A percentile compares a stretch with the other conserved stretches of the same genome.
Conservation (phyloP, 2,113 vertebrate genomes). For the Thalassoma bifasciatum region DNA sequence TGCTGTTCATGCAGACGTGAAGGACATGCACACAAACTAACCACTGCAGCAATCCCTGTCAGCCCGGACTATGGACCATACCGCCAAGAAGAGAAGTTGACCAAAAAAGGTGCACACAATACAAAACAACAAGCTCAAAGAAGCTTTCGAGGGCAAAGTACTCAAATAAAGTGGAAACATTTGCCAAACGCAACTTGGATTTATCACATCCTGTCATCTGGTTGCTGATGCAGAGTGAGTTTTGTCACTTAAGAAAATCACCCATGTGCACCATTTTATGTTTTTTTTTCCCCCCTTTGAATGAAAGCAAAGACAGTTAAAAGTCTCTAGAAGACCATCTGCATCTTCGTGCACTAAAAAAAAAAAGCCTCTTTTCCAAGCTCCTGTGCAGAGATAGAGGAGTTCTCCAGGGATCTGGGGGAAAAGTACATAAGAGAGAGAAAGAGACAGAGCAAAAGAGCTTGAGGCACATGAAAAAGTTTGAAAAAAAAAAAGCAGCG, state of each 20-base stretch:
- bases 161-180: neutral
- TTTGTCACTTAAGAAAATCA: slow-evolving; percentile 7
- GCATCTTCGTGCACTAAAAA: neutral
- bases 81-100: neutral
- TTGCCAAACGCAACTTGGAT: slow-evolving; percentile 15
- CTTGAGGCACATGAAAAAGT: slow-evolving; percentile 28
- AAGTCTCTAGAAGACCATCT: neutral
- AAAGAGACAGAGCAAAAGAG: neutral
- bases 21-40: slow-evolving; percentile 45
- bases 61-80: neutral
- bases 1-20: slow-evolving; percentile 51
- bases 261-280: neutral
- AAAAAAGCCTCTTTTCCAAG: slow-evolving; percentile 14
- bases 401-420: neutral
- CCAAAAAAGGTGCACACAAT: neutral
- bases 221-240: neutral
- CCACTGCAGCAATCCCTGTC: slow-evolving; percentile 30
- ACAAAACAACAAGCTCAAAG: neutral
- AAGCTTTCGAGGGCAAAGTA: neutral
- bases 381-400: slow-evolving; percentile 1
- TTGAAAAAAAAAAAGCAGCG: slow-evolving; percentile 3
- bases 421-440: neutral
- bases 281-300: neutral
- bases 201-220: slow-evolving; percentile 5
- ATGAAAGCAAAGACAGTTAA: neutral